Evolutionary conservation across 2,113 vertebrate species (phyloP), one percentile per base, ranked within the genome.

Genomic region (Cyprinodon variegatus): DNA sequence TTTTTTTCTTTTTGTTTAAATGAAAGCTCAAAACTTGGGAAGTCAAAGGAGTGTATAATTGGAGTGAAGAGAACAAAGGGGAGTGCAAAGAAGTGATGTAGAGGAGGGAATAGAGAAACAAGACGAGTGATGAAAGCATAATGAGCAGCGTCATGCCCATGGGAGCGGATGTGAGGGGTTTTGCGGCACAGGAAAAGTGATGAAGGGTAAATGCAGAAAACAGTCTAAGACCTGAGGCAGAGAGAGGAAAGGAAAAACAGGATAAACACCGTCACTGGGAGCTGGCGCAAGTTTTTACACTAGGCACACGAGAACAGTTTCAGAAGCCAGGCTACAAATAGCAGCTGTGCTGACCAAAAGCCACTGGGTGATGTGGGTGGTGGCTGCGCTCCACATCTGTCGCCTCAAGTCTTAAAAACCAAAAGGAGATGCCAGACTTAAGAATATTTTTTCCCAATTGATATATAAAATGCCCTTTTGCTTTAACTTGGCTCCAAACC

Each of bases 61-160:
- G 74, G 81, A 83, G 74, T 11, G 59, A 61, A 10, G n/a, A 80
- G 84, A 81, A 86, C 69, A 81, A 90, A 77, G 76, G 20, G 63
- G 61, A 83, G 81, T 78, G 75, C 63, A 79, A 70, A 38, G 22
- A 67, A 65, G 77, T n/a, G 61, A 74, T 48, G 45, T 59, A 65
- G n/a, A 39, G 65, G 67, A 68, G 29, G 63, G 15, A 22, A 79
- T 73, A 67, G 3, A 43, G 68, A 75, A 70, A 62, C 70, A 53
- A 43, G 77, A 75, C 65, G 67, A 66, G 65, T 80, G 79, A 87
- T 90, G 90, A 89, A 91, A 90, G 83, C 86, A 83, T 88, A 90
- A 92, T 89, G 89, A 92, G 83, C 69, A 82, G 46, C 76, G 75
- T 86, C 79, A 75, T 83, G 77, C 88, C 86, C 83, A 77, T 40